Evolutionary conservation across 1,140 invertebrate species (phyloP).

Genomic region (Ips typographus): DNA sequence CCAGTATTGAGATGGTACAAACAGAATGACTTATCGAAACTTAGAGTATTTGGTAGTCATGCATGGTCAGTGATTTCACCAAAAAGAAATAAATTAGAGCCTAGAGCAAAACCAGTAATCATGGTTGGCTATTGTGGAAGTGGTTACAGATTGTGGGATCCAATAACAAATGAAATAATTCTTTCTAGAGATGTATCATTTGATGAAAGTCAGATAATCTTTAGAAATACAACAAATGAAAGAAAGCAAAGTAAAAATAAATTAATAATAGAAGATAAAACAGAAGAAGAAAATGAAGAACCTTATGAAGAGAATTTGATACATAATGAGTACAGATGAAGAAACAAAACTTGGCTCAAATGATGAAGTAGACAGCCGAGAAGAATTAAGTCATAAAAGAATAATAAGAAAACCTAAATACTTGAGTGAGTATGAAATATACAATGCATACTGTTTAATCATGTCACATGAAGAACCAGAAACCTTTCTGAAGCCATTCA

Average conservation of each 20-base stretch:
- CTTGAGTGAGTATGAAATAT: slow-evolving; percentile 7
- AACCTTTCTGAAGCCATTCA: not conserved
- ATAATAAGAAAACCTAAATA: not conserved
- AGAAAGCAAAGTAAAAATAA: not conserved
- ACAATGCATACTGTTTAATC: slow-evolving; percentile 3
- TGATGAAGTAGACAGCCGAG: not conserved
- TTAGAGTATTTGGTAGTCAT: slow-evolving; percentile 16
- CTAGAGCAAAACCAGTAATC: slow-evolving; percentile 3
- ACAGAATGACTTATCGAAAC: too few relatives aligned
- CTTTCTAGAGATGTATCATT: slow-evolving; percentile 35
- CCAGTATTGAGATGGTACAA: too few relatives aligned
- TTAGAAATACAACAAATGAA: not conserved
- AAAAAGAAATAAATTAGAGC: slow-evolving; percentile 26
- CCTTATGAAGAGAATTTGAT: not conserved
- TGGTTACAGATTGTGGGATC: slow-evolving; percentile 43
- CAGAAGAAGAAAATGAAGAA: not conserved
- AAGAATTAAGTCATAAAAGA: not conserved
- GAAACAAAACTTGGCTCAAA: not conserved
- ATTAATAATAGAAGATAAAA: not conserved
- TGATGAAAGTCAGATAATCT: slow-evolving; percentile 17
- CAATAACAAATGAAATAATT: slow-evolving; percentile 37
- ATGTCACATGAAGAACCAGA: not conserved
- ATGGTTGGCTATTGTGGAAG: slow-evolving; percentile 39
- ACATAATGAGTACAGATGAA: not conserved
- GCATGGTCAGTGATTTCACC: slow-evolving; percentile 16